A percentile compares a stretch with the other conserved stretches of the same genome.
These are phyloP conservation scores for mouse (Mus musculus) DNA, from an alignment of 2,113 vertebrate species.

Conservation along the genomic window DNA sequence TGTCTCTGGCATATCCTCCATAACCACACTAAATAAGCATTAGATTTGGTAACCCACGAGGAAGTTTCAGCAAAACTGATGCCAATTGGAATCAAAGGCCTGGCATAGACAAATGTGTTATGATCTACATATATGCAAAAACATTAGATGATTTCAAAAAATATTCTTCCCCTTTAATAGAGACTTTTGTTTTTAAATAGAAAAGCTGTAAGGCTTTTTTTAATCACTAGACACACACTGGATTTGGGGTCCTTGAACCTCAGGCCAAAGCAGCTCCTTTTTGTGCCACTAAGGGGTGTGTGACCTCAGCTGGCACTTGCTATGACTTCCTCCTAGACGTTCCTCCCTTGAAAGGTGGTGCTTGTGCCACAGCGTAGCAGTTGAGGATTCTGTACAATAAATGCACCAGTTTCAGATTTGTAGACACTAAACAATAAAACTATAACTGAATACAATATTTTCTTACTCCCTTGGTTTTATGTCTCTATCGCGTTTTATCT, in stretches of 20 bases:
- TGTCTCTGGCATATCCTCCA: not conserved
- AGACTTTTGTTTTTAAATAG: conserved; percentile 1
- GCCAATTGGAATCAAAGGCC: not conserved
- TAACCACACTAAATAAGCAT: not conserved
- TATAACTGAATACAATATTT: not conserved
- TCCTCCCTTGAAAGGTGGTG: not conserved
- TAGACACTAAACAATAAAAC: not conserved
- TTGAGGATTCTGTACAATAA: not conserved
- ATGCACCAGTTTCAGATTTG: not conserved
- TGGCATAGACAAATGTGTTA: not conserved
- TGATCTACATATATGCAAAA: conserved; percentile 47
- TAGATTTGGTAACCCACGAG: not conserved
- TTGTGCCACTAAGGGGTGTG: not conserved
- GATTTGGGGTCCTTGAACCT: not conserved
- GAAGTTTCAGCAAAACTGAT: conserved; percentile 26
- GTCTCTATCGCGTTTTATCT: not conserved
- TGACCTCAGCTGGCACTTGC: not conserved
- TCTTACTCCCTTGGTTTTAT: conserved; percentile 30
- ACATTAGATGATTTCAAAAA: not conserved
- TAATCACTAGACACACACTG: not conserved
- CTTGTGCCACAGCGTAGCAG: not conserved
- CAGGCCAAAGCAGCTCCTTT: not conserved
- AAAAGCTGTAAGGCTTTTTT: not conserved
- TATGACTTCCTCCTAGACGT: not conserved
- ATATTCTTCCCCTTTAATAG: not conserved